phyloP scores from a whole-genome alignment of 92 coral and sea anemone genomes.

The Epizoanthus scotinus region DNA sequence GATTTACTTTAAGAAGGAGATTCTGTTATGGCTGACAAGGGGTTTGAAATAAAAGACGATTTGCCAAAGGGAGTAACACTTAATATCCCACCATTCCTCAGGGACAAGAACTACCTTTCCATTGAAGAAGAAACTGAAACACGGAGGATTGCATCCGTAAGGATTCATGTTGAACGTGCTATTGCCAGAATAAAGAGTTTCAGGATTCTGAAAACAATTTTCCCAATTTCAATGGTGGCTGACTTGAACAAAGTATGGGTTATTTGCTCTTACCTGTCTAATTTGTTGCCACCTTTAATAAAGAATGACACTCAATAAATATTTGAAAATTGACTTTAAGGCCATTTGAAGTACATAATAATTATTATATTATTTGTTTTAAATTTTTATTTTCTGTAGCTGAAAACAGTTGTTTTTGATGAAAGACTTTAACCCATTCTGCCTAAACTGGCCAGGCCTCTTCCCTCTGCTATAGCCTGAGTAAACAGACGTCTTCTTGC shows the following conservation, averaged over 20 bases:
- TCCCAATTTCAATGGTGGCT: constrained; percentile 62
- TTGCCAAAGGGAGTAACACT: constrained; percentile 52
- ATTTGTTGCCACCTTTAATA: constrained; percentile 63
- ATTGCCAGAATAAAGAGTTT: constrained; percentile 58
- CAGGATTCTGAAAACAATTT: constrained; percentile 51
- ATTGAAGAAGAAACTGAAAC: constrained; percentile 58
- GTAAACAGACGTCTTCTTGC: no score
- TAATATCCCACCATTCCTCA: constrained; percentile 58
- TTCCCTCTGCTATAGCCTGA: no score
- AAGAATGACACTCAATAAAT: no score
- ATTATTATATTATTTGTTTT: no score
- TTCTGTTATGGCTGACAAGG: constrained; percentile 69
- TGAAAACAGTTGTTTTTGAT: no score
- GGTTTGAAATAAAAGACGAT: constrained; percentile 41
- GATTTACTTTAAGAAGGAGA: constrained; percentile 55
- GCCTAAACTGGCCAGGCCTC: no score
- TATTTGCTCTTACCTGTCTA: constrained; percentile 53
- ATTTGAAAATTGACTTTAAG: no score
- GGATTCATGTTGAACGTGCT: constrained; percentile 71
- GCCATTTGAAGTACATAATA: no score
- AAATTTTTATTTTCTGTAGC: no score
- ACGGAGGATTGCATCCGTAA: constrained; percentile 51
- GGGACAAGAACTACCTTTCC: constrained; percentile 52
- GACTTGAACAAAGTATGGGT: constrained; percentile 63
- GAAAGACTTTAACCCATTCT: no score